Percentiles rank a stretch among this genome's conserved stretches.
phyloP scores from a whole-genome alignment of 1,140 invertebrate genomes.

The Tetraneura akinire region DNA sequence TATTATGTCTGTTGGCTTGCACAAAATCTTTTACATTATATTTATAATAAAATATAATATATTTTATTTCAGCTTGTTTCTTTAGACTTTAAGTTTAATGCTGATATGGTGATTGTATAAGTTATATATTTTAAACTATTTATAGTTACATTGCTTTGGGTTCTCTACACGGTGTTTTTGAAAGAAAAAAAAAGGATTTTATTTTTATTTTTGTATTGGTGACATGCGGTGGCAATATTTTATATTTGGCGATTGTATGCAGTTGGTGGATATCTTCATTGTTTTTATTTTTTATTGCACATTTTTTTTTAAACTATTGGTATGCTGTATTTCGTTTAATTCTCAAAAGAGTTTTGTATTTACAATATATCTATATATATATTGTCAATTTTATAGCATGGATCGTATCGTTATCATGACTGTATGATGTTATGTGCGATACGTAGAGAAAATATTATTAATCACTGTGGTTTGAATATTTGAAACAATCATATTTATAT shows the following conservation, averaged over 20 bases:
- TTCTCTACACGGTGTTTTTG: background rate
- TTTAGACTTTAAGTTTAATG: background rate
- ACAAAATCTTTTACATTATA: too few species aligned
- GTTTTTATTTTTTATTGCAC: slow-evolving; percentile 3
- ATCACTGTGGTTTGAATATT: background rate
- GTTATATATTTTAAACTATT: background rate
- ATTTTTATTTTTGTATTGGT: slow-evolving; percentile 10
- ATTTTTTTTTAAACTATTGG: background rate
- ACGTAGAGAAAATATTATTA: background rate
- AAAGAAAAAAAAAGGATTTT: background rate
- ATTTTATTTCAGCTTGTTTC: too few species aligned
- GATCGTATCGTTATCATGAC: background rate
- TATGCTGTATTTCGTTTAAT: slow-evolving; percentile 3
- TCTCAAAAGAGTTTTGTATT: background rate
- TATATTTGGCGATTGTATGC: background rate
- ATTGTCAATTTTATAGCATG: background rate
- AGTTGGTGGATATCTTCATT: slow-evolving; percentile 6
- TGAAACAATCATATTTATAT: background rate
- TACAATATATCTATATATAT: background rate
- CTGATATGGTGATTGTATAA: background rate
- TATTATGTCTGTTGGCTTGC: too few species aligned
- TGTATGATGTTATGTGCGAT: background rate
- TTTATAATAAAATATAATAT: too few species aligned
- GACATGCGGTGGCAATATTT: background rate
- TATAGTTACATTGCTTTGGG: background rate